Percentiles rank a stretch among this genome's conserved stretches.
Conservation (phyloP, 1,140 invertebrate genomes). For the Cyrtorhinus lividipennis region DNA sequence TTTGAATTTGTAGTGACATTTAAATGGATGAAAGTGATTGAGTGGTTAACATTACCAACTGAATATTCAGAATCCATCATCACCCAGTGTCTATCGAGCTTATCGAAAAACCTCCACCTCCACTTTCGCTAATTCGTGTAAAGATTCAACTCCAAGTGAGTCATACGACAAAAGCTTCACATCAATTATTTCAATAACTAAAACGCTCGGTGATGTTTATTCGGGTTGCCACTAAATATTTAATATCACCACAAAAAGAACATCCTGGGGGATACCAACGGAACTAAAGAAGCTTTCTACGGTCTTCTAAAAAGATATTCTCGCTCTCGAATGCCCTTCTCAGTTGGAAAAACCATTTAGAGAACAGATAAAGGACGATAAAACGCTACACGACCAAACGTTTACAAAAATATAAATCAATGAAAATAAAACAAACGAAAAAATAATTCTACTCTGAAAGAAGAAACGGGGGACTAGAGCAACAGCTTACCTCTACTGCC, state of each 20-base stretch:
- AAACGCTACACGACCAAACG: not conserved
- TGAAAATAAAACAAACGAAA: not conserved
- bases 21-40: too few species aligned
- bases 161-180: too few species aligned
- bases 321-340: not conserved
- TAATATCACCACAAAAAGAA: not conserved
- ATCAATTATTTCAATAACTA: too few species aligned
- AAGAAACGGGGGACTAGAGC: not conserved
- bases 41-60: too few species aligned
- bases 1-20: too few species aligned
- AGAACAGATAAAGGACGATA: not conserved
- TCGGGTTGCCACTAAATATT: not conserved
- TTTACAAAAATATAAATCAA: not conserved
- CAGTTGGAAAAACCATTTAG: not conserved
- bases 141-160: too few species aligned
- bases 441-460: not conserved
- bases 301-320: not conserved
- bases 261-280: not conserved
- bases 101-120: too few species aligned
- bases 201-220: not conserved
- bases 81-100: too few species aligned
- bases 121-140: too few species aligned
- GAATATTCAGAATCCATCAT: too few species aligned
- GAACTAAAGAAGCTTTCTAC: not conserved
- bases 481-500: conserved; percentile 7